Conservation (phyloP, 2,113 vertebrate genomes). For the Heliornis fulica region DNA sequence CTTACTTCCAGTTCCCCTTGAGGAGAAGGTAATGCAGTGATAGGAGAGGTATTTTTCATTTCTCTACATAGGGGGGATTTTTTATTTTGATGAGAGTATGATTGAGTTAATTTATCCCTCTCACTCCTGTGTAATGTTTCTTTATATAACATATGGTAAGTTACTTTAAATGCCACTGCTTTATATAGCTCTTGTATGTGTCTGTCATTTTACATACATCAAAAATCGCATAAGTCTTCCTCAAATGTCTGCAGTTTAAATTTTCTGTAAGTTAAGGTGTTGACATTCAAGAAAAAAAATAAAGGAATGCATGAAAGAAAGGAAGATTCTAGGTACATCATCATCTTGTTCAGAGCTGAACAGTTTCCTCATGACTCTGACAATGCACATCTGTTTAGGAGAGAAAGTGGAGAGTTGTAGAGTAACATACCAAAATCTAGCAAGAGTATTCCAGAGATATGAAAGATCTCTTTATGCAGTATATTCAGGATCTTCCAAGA, state of each 20-base stretch:
- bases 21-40: not conserved
- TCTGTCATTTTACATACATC: not conserved
- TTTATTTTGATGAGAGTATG: not conserved
- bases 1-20: not conserved
- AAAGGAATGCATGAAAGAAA: not conserved
- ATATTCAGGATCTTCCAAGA: not conserved
- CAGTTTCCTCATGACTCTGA: not conserved
- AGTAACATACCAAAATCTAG: not conserved
- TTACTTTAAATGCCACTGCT: not conserved
- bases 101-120: not conserved
- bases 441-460: not conserved
- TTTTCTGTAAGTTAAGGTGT: not conserved
- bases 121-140: not conserved
- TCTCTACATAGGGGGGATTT: not conserved
- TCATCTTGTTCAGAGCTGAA: not conserved
- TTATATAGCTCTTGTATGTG: not conserved
- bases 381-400: not conserved
- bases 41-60: too few species aligned
- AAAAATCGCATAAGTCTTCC: not conserved
- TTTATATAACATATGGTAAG: not conserved
- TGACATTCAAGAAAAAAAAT: not conserved
- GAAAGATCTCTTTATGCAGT: not conserved
- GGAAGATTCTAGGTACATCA: not conserved
- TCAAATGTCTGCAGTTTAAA: not conserved
- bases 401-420: not conserved